phyloP scores from a whole-genome alignment of 1,140 invertebrate species.

The Holotrichia oblita region DNA sequence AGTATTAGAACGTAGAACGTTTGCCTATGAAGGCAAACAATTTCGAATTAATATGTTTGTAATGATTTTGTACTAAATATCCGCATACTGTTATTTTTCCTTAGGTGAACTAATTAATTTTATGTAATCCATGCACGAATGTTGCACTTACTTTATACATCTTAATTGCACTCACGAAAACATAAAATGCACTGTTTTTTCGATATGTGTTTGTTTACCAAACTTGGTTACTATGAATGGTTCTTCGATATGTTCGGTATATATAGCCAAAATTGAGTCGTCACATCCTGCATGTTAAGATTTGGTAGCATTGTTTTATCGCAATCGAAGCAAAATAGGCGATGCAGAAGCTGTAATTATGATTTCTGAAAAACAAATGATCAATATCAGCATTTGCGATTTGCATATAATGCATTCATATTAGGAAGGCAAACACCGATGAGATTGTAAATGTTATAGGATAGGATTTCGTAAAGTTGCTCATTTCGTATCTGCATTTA shows the following conservation, averaged over 20 bases:
- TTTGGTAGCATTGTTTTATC: constrained; percentile 27
- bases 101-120: neutral
- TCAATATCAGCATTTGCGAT: constrained; percentile 4
- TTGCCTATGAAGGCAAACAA: too few relatives aligned
- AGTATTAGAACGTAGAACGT: too few relatives aligned
- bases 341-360: constrained; percentile 12
- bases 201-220: neutral
- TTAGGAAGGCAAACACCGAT: constrained; percentile 22
- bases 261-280: constrained; percentile 20
- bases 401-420: constrained; percentile 23
- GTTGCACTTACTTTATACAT: constrained; percentile 23
- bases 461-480: constrained; percentile 8
- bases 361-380: constrained; percentile 7
- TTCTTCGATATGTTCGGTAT: neutral
- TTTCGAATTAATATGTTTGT: too few relatives aligned
- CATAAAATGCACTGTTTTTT: neutral
- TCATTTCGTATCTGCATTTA: neutral
- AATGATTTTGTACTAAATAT: neutral
- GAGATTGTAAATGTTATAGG: neutral
- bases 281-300: constrained; percentile 12
- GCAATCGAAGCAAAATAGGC: neutral
- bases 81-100: neutral
- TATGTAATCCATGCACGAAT: neutral
- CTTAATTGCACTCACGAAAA: neutral
- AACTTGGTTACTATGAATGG: neutral